These are phyloP conservation scores for Acanthosepion esculentum DNA, from an alignment of 2,888 invertebrate species.

Conservation along the genomic window DNA sequence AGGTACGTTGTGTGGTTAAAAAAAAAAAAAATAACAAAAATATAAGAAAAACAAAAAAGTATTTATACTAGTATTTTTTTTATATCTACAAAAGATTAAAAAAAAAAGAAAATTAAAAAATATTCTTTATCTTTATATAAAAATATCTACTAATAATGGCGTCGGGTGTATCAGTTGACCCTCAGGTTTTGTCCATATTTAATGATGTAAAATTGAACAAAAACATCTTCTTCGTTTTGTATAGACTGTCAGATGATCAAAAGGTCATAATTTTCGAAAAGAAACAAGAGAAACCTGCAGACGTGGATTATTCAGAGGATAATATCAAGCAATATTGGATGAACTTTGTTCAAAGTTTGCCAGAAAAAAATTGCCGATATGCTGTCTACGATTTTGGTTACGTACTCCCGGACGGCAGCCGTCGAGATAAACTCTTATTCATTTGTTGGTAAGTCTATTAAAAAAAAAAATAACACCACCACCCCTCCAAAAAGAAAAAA, in stretches of 20 bases:
- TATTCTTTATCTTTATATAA: background rate
- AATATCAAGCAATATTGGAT: background rate
- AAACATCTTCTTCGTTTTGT: background rate
- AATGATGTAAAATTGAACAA: slow-evolving; percentile 13
- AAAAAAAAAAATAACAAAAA: too few species aligned
- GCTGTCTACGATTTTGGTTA: slow-evolving; percentile 46
- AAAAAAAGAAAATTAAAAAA: too few species aligned
- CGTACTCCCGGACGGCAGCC: background rate
- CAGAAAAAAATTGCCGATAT: slow-evolving; percentile 40
- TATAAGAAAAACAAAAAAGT: background rate
- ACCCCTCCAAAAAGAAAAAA: too few species aligned
- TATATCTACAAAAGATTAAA: too few species aligned
- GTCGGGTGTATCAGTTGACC: slow-evolving; percentile 20
- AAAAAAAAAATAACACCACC: background rate
- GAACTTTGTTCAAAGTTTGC: slow-evolving; percentile 24
- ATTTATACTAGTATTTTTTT: background rate
- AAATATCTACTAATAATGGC: background rate
- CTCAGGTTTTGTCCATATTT: background rate
- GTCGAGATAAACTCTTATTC: slow-evolving; percentile 44
- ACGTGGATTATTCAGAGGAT: slow-evolving; percentile 35
- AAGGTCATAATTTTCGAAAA: background rate
- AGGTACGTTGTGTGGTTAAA: background rate
- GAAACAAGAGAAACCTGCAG: slow-evolving; percentile 35
- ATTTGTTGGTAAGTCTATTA: slow-evolving; percentile 42
- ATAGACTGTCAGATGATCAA: background rate